Evolutionary conservation across 35 echinoderm and acorn worm species (phyloP).

Genomic region (Eucidaris tribuloides): DNA sequence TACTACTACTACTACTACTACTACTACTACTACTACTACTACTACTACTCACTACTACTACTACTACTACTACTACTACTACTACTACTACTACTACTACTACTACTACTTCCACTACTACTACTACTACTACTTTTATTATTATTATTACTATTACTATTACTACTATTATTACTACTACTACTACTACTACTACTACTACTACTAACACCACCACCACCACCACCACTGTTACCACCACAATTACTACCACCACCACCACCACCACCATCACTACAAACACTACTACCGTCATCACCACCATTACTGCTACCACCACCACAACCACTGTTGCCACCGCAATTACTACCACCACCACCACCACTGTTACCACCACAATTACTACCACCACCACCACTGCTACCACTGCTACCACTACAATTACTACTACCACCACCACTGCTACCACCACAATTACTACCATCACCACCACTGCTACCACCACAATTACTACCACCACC

Average conservation of each 20-base stretch:
- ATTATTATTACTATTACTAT: too few relatives aligned
- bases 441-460: not conserved
- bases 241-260: not conserved
- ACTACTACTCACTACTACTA: too few relatives aligned
- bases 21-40: too few relatives aligned
- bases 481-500: not conserved
- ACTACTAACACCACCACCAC: not conserved
- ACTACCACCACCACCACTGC: not conserved
- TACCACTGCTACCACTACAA: not conserved
- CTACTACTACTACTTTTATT: too few relatives aligned
- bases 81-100: too few relatives aligned
- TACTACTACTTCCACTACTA: too few relatives aligned
- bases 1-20: too few relatives aligned
- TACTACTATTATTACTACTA: too few relatives aligned
- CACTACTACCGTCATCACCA: not conserved
- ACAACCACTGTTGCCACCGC: not conserved
- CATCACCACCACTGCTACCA: not conserved
- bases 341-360: not conserved
- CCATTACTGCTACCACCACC: not conserved
- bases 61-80: too few relatives aligned
- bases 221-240: not conserved
- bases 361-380: not conserved
- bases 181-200: too few relatives aligned
- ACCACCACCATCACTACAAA: not conserved
- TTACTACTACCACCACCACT: not conserved